phyloP scores from a whole-genome alignment of 1,140 invertebrate species.

The Armadillidium nasatum region DNA sequence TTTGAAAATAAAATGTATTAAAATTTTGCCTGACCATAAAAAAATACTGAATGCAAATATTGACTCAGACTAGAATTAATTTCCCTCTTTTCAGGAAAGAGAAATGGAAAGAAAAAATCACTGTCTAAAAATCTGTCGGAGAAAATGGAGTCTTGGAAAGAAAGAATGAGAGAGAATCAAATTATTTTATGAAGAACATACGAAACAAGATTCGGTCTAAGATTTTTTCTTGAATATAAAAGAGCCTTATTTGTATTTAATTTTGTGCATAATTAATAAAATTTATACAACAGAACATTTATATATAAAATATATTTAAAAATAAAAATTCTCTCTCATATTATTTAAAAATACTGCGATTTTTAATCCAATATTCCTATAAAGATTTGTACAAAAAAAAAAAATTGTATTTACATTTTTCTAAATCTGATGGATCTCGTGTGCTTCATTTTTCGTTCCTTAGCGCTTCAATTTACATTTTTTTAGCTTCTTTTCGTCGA shows the following conservation, averaged over 20 bases:
- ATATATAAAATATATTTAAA: background rate
- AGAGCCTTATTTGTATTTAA: constrained; percentile 1
- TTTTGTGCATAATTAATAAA: constrained; percentile 1
- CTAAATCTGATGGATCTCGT: constrained; percentile 7
- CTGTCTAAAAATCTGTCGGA: constrained; percentile 5
- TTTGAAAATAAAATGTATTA: background rate
- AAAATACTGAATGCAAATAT: constrained; percentile 38
- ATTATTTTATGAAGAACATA: background rate
- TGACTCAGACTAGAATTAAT: constrained; percentile 44
- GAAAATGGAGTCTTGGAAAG: constrained; percentile 24
- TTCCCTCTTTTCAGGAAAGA: constrained; percentile 43
- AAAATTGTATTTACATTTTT: background rate
- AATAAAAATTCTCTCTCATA: too few species aligned
- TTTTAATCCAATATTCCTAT: too few species aligned
- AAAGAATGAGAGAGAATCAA: constrained; percentile 25
- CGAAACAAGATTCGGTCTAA: constrained; percentile 6
- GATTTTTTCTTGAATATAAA: constrained; percentile 9
- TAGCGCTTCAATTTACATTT: constrained; percentile 13
- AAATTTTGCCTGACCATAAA: constrained; percentile 18
- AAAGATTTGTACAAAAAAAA: background rate
- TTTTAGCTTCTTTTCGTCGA: background rate
- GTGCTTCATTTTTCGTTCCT: background rate
- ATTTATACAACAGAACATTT: background rate
- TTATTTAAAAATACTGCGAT: too few species aligned
- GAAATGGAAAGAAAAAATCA: constrained; percentile 18